phyloP scores from a whole-genome alignment of 2,888 invertebrate species.

The Rotaria macrura region DNA sequence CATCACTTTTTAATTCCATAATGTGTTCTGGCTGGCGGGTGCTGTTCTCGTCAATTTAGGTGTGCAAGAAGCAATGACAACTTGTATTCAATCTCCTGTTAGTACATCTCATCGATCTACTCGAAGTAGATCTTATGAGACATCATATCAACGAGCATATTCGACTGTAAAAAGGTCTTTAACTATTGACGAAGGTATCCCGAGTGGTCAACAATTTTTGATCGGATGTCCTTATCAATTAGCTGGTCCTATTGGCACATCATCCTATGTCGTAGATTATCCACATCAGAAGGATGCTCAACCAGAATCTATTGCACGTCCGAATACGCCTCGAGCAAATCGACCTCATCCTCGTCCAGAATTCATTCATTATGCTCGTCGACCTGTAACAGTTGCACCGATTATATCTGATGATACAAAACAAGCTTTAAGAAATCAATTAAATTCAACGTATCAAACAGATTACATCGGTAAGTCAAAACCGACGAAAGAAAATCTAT shows the following conservation, averaged over 20 bases:
- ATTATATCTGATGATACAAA: neutral
- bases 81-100: neutral
- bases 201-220: neutral
- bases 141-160: neutral
- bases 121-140: neutral
- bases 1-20: neutral
- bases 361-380: neutral
- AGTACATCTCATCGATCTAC: neutral
- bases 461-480: neutral
- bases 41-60: neutral
- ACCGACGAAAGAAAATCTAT: neutral
- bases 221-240: constrained; percentile 13
- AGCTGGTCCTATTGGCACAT: neutral
- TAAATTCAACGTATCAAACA: neutral
- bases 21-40: neutral
- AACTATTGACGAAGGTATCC: neutral
- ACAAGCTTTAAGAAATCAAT: neutral
- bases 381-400: neutral
- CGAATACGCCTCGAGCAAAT: neutral
- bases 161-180: neutral
- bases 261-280: neutral
- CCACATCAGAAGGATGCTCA: neutral
- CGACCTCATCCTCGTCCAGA: neutral
- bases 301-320: neutral
- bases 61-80: neutral